Percentiles rank a stretch among this genome's conserved stretches.
phyloP scores from a whole-genome alignment of 2,888 invertebrate species.

The Eustalomyia histrio region DNA sequence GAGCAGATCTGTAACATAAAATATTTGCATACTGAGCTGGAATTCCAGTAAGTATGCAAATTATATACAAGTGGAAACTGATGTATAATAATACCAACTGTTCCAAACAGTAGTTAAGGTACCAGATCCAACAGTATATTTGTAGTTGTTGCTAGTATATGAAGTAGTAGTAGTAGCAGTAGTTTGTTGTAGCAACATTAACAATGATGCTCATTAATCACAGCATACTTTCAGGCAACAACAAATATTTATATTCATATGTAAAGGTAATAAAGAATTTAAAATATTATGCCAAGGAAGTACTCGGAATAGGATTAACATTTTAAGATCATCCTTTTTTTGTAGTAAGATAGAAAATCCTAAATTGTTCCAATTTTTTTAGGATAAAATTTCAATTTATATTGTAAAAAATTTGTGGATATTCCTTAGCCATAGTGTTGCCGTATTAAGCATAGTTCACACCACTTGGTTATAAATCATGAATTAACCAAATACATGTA shows the following conservation, averaged over 20 bases:
- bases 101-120: conserved; percentile 4
- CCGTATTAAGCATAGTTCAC: too few species aligned
- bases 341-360: too few species aligned
- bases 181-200: conserved; percentile 24
- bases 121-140: background rate
- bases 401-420: too few species aligned
- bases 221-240: conserved; percentile 52
- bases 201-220: conserved; percentile 53
- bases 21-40: background rate
- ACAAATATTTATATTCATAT: conserved; percentile 46
- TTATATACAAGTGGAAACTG: conserved; percentile 7
- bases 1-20: background rate
- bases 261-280: conserved; percentile 39
- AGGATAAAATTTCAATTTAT: too few species aligned
- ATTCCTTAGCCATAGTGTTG: too few species aligned
- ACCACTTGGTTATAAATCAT: too few species aligned
- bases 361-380: too few species aligned
- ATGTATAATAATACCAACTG: conserved; percentile 2
- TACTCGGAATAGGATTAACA: too few species aligned
- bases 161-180: background rate
- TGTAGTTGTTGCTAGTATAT: background rate
- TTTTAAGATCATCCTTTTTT: too few species aligned
- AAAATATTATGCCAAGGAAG: background rate
- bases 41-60: conserved; percentile 2
- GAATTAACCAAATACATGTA: too few species aligned